These are phyloP conservation scores for Chamaetylas fuelleborni DNA, from an alignment of 2,113 vertebrate genomes.

Conservation along the genomic window DNA sequence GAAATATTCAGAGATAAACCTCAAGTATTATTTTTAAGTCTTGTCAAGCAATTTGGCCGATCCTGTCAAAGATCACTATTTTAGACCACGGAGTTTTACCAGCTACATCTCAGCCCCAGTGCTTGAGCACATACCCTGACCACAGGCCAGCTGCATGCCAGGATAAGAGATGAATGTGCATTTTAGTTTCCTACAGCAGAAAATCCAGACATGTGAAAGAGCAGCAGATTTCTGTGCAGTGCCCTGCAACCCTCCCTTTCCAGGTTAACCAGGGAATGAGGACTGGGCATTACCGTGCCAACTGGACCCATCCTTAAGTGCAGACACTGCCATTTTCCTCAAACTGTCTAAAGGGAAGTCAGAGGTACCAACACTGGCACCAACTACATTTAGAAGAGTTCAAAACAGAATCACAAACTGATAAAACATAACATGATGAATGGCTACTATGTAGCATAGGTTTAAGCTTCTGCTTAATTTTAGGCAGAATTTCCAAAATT, in stretches of 20 bases:
- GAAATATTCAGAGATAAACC: neutral
- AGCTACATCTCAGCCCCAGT: neutral
- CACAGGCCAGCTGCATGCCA: neutral
- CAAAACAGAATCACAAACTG: neutral
- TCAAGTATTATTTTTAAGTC: neutral
- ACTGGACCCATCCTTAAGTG: neutral
- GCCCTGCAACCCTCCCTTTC: neutral
- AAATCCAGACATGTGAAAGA: neutral
- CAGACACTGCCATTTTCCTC: neutral
- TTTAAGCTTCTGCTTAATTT: neutral
- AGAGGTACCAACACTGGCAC: neutral
- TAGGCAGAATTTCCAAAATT: neutral
- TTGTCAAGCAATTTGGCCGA: neutral
- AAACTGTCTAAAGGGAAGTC: neutral
- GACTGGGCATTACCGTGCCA: neutral
- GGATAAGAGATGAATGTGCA: fast-evolving
- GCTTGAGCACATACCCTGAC: neutral
- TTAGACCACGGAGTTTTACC: neutral
- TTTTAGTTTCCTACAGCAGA: neutral
- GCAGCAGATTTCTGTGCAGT: neutral
- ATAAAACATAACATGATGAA: neutral
- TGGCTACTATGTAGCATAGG: fast-evolving
- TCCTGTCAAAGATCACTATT: neutral
- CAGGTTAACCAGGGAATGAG: neutral
- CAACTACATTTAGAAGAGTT: neutral